Conservation (phyloP, 2,113 vertebrate species). For the Barnardius zonarius region DNA sequence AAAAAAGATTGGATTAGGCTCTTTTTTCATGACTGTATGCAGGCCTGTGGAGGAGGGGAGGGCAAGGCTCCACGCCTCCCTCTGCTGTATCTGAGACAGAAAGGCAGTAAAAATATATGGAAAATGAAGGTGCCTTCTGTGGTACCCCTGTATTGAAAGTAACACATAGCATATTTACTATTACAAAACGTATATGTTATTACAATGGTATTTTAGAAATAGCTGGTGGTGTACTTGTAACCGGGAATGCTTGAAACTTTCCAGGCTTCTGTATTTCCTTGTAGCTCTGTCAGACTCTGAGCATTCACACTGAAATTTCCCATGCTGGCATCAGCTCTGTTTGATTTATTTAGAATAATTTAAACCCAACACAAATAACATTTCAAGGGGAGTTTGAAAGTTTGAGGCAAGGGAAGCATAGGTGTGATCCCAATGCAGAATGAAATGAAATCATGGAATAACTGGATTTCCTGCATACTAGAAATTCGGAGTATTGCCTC, state of each 20-base stretch:
- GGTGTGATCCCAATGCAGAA: background rate
- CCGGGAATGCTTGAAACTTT: background rate
- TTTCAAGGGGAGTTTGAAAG: background rate
- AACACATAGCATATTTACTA: background rate
- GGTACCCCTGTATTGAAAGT: background rate
- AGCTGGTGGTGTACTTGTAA: background rate
- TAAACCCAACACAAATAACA: background rate
- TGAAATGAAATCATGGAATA: background rate
- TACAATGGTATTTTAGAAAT: background rate
- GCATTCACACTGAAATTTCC: background rate
- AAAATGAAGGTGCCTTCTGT: background rate
- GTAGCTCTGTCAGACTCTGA: background rate
- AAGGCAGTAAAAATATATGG: background rate
- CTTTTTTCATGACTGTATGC: background rate
- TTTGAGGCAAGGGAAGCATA: background rate
- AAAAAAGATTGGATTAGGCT: background rate
- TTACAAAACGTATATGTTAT: background rate
- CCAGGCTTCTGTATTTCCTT: background rate
- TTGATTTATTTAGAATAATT: constrained; percentile 13
- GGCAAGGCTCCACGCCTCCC: accelerated
- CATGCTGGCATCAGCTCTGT: background rate
- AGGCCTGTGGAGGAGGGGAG: background rate
- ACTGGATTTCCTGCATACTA: background rate
- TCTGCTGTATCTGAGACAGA: background rate
- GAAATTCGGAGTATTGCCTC: background rate